A percentile compares a stretch with the other conserved stretches of the same genome.
Evolutionary conservation across 2,797 vertebrate genomes (phyloP).

Genomic region (Triplophysa bombifrons): DNA sequence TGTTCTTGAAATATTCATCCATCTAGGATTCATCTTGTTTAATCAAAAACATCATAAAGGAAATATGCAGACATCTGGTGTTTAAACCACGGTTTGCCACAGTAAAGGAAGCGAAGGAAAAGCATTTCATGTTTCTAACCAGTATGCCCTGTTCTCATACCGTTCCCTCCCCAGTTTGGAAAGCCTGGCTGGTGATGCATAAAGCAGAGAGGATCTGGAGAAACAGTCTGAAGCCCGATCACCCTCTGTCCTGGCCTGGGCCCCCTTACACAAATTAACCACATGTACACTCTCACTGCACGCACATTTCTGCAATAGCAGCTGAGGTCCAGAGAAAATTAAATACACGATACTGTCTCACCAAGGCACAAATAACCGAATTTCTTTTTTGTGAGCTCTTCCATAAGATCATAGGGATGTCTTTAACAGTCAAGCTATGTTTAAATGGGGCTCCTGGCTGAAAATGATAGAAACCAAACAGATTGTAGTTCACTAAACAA

Average conservation of each 20-base stretch:
- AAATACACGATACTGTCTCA: neutral
- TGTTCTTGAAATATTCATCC: conserved; percentile 55
- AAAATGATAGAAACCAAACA: neutral
- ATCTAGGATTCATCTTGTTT: conserved; percentile 57
- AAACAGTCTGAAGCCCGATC: conserved; percentile 57
- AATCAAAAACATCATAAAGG: conserved; percentile 64
- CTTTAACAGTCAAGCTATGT: neutral
- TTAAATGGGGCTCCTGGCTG: conserved; percentile 4
- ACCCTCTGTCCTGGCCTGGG: conserved; percentile 36
- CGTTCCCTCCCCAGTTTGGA: conserved; percentile 35
- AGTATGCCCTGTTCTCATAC: conserved; percentile 38
- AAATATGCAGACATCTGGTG: conserved; percentile 67
- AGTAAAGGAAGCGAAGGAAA: conserved; percentile 58
- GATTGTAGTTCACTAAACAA: neutral
- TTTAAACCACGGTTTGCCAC: conserved; percentile 62
- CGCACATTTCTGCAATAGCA: conserved; percentile 37
- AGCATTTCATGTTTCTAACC: conserved; percentile 60
- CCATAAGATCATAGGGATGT: neutral
- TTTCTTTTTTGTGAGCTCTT: neutral
- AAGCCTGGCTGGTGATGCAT: conserved; percentile 56
- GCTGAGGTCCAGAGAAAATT: conserved; percentile 23
- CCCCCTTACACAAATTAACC: conserved; percentile 46
- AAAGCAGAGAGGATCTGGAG: conserved; percentile 64
- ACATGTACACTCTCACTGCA: conserved; percentile 41
- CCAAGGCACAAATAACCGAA: conserved; percentile 13